Evolutionary conservation across 2,888 invertebrate genomes (phyloP), one percentile per base, ranked within the genome.

Genomic region (Meiosimyza platycephala): DNA sequence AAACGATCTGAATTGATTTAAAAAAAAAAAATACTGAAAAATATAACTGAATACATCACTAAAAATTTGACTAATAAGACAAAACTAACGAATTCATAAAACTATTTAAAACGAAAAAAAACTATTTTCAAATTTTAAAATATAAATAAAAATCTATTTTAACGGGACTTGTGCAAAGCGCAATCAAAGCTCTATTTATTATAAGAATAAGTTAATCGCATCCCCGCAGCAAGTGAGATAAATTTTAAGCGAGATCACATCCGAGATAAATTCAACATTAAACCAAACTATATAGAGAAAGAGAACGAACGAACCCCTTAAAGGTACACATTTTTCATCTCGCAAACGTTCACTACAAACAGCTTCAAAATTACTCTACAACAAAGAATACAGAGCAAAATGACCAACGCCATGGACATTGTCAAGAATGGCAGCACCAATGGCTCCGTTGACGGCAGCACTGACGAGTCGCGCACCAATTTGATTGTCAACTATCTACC

Each of bases 401-500:
- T 87, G 87, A 87, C 87, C 76, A 87, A 87, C 82, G 86, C 85
- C 77, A 86, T 87, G 86, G 91, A 93, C 84, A 94, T 94, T 86
- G 85, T 95, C 88, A 95, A 95, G 87, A 95, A 95, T 88, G 95
- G 95, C 87, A 86, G 86, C 78, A 79, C 85, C 79, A 86, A 86
- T 62, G 86, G 86, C 54, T 85, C 85, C 74, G 85, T 86, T 47
- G 87, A 86, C 74, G 92, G 93, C 85, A 93, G 93, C 87, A 93
- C 94, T 86, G 96, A 96, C 90, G 97, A 97, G 90, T 96, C 95
- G 86, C 96, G 97, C 90, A 95, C 95, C 76, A 97, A 97, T 89
- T 91, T 97, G 80, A 97, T 98, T 79, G 94, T 98, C 84, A 98
- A 97, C 90, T 98, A 97, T 87, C 90, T 97, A 81, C 97, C 97